Base-by-base conservation (phyloP, 2,888 invertebrate genomes). In the Eurois occulta region DNA sequence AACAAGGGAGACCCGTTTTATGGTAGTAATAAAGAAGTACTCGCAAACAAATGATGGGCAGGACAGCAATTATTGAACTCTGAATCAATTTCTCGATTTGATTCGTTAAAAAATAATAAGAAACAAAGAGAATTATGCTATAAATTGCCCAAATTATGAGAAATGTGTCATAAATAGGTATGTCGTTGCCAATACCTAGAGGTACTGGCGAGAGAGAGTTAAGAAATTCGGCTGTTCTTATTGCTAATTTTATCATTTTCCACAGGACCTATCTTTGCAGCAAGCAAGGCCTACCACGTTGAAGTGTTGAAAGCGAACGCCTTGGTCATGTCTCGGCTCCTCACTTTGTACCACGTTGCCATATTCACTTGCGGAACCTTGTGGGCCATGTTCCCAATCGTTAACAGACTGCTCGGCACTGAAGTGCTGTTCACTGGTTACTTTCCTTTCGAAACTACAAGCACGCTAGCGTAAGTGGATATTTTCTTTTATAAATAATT, bases 381-480 rank as follows among this genome's bases (percentile, higher is more conserved):
- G 52, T 95, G 94, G 93, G 85, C 89, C 2, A 74, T 92, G 60
- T 95, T 92, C 79, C 95, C 95, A 0, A 52, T 95, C 24, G 90
- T 94, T 13, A 95, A 94, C 70, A 92, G 88, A 72, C 83, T 90
- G 21, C 73, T 93, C 35, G 93, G 94, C 2, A 88, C 91, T 73
- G 88, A 92, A 28, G 93, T 93, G 4, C 82, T 91, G 52, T 93
- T 95, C 43, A 92, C 93, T n/a, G 95, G 92, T 21, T 96, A 94
- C 80, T 90, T 95, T 73, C 96, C 96, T 32, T 95, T 95, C 77
- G 92, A 94, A 76, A 94, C 93, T 2, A 90, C 78, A 21, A 64
- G 82, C 16, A 88, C 92, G 10, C 86, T 90, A 21, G 71, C 83
- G 96, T 96, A 89, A 94, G 95, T 92, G 1, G 35, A 41, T 43